Base-by-base conservation (phyloP, 1,140 invertebrate species). In the Phymastichus coffea region DNA sequence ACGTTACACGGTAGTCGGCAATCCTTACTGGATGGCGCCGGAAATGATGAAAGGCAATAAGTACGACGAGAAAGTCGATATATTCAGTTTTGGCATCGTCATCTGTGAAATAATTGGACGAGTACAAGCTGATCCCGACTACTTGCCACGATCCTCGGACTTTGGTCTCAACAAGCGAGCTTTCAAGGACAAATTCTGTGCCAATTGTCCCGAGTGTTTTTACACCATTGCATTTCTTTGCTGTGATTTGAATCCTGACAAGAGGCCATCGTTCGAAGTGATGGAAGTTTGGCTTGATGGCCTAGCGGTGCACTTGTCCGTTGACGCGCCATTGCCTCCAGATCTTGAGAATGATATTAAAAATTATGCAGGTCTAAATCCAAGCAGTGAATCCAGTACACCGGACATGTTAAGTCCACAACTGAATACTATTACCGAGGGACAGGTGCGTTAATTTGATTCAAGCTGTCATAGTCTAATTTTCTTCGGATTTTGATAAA, bases 1-100 rank as follows among this genome's bases (percentile, higher is more conserved):
- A 66, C 71, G 87, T 19, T 88, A 87, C 65, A 90, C 87, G 41
- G 90, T 95, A 19, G 93, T 97, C 0, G 95, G 95, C 0, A 96
- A 95, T 81, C 95, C 94, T 6, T 97, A 96, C 74, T 98, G 94
- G 94, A 98, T 98, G 94, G 95, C 95, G 0, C 96, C 96, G 4
- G 96, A 98, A 79, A 97, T 97, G 89, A 94, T 98, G 87, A 93
- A 92, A 75, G 95, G 94, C 22, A 89, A 94, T 63, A 92, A 93
- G 66, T 98, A 98, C 75, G 93, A 98, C 76, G 94, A 98, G 75
- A 95, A 97, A 80, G 94, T 97, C 14, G 96, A 98, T 76, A 88
- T 98, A 55, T 98, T 98, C 77, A 97, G 95, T 25, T 97, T 95
- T 80, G 95, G 96, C 4, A 97, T 98, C 44, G 91, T 98, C 56